Percentiles rank a stretch among this genome's conserved stretches.
These are phyloP conservation scores for Acomys russatus DNA, from an alignment of 2,797 vertebrate genomes.

Conservation along the genomic window DNA sequence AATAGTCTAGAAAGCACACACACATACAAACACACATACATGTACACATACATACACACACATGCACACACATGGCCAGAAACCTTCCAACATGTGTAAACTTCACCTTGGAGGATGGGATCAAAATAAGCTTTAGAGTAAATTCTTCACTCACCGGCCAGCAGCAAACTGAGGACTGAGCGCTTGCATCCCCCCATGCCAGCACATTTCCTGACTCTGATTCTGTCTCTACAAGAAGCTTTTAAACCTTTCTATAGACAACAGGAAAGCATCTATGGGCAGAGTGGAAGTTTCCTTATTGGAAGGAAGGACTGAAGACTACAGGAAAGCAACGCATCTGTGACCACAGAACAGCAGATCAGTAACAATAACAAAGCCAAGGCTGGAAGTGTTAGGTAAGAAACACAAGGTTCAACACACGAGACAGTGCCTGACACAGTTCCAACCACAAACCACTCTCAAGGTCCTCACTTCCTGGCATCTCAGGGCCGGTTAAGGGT, in stretches of 20 bases:
- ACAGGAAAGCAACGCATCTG: not conserved
- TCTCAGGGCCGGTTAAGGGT: not conserved
- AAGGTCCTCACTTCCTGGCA: not conserved
- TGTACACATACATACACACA: not conserved
- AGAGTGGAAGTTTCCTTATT: not conserved
- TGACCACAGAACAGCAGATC: not conserved
- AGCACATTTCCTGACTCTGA: not conserved
- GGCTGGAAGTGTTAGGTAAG: not conserved
- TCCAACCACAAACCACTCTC: slow-evolving; percentile 7
- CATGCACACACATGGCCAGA: not conserved
- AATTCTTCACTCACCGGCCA: slow-evolving; percentile 20
- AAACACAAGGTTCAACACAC: not conserved
- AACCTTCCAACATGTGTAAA: not conserved
- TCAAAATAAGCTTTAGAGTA: not conserved
- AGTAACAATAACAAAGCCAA: not conserved
- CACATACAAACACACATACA: not conserved
- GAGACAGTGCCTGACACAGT: not conserved
- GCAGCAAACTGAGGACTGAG: not conserved
- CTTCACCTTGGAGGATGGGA: not conserved
- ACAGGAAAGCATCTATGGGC: not conserved
- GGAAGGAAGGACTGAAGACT: not conserved
- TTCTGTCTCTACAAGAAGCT: not conserved
- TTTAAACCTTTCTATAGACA: not conserved
- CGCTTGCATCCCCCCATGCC: not conserved
- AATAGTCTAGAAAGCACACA: not conserved